phyloP scores from a whole-genome alignment of 2,113 vertebrate species.

The Larimichthys polyactis region DNA sequence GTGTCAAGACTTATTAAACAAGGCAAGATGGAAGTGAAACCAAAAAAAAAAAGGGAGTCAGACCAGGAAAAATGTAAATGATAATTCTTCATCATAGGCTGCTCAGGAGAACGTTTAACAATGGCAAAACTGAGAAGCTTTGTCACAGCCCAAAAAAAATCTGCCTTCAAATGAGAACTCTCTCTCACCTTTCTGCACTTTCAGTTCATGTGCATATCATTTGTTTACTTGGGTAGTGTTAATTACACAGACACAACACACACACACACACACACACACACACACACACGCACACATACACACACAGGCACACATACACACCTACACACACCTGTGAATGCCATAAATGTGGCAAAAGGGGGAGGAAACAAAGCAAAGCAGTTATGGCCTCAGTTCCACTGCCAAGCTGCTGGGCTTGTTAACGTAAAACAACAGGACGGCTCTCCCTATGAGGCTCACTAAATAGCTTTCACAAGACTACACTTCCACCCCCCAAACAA shows the following conservation, averaged over 20 bases:
- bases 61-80: constrained; percentile 12
- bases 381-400: constrained; percentile 66
- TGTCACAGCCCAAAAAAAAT: not conserved
- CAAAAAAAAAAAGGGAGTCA: not conserved
- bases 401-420: constrained; percentile 78
- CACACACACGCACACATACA: constrained; percentile 39
- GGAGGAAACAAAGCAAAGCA: constrained; percentile 52
- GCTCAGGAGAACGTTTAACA: constrained; percentile 17
- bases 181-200: constrained; percentile 26
- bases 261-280: not conserved
- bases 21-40: constrained; percentile 41
- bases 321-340: constrained; percentile 71
- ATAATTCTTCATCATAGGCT: constrained; percentile 36
- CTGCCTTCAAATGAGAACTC: constrained; percentile 32
- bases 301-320: not conserved
- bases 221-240: constrained; percentile 68
- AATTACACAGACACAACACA: constrained; percentile 54
- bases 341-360: constrained; percentile 60
- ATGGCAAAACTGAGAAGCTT: constrained; percentile 6
- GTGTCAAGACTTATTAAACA: constrained; percentile 52
- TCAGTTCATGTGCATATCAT: constrained; percentile 61
- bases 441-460: constrained; percentile 66
- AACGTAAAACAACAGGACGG: constrained; percentile 77
- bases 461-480: constrained; percentile 67
- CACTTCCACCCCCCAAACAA: constrained; percentile 52